These are phyloP conservation scores for Typhlomys cinereus DNA, from an alignment of 2,113 vertebrate species.

Conservation along the genomic window DNA sequence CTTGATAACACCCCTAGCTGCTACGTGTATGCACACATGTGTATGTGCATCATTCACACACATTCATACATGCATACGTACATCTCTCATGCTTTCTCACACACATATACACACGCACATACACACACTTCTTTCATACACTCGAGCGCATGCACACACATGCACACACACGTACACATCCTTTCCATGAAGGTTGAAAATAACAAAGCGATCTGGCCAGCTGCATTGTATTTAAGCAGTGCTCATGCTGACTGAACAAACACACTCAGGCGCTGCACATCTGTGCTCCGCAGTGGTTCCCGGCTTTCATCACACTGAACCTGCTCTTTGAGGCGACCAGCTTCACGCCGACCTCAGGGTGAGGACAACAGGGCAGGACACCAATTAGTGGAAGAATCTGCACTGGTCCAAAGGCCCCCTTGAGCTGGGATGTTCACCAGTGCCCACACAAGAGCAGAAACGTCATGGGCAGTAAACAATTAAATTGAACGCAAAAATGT, in stretches of 20 bases:
- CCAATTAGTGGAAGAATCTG: slow-evolving; percentile 76
- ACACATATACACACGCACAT: too few relatives aligned
- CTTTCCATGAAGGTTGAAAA: slow-evolving; percentile 28
- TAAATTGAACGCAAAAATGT: slow-evolving; percentile 60
- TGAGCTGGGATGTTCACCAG: slow-evolving; percentile 53
- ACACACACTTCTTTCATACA: too few relatives aligned
- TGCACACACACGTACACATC: too few relatives aligned
- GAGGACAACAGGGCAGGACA: slow-evolving; percentile 74
- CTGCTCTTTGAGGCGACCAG: slow-evolving; percentile 19
- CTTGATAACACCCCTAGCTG: too few relatives aligned
- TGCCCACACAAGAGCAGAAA: neutral
- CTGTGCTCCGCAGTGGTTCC: slow-evolving; percentile 28
- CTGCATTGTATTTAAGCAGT: slow-evolving; percentile 43
- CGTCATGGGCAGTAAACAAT: slow-evolving; percentile 68
- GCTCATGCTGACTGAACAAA: slow-evolving; percentile 22
- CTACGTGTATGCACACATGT: too few relatives aligned
- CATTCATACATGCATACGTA: too few relatives aligned
- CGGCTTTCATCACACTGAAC: slow-evolving; percentile 44
- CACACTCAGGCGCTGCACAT: slow-evolving; percentile 21
- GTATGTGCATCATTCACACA: too few relatives aligned
- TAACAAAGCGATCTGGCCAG: slow-evolving; percentile 32
- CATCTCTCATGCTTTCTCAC: too few relatives aligned
- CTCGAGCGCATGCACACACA: too few relatives aligned
- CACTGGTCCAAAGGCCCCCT: slow-evolving; percentile 66
- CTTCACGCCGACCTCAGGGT: slow-evolving; percentile 60